Evolutionary conservation across 2,113 vertebrate species (phyloP).

Genomic region (Epinephelus moara): DNA sequence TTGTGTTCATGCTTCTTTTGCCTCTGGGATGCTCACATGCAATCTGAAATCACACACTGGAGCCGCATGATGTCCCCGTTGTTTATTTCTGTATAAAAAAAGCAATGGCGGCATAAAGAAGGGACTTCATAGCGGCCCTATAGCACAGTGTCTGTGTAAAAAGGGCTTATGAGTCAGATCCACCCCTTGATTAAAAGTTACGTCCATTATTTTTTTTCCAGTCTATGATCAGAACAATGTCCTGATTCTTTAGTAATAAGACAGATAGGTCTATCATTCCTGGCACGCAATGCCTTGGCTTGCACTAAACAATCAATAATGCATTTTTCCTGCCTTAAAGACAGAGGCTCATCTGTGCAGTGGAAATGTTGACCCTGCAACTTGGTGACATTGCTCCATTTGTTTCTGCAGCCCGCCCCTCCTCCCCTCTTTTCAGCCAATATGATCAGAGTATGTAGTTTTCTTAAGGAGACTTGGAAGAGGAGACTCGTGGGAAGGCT

Average conservation of each 20-base stretch:
- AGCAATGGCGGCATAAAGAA: too few relatives aligned
- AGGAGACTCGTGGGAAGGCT: slow-evolving; percentile 12
- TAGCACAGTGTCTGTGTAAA: too few relatives aligned
- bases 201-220: too few relatives aligned
- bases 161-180: too few relatives aligned
- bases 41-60: too few relatives aligned
- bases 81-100: too few relatives aligned
- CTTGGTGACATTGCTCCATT: slow-evolving; percentile 25
- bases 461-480: background rate
- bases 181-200: too few relatives aligned
- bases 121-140: too few relatives aligned
- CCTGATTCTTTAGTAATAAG: background rate
- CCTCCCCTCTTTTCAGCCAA: background rate
- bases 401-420: background rate
- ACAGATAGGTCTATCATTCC: background rate
- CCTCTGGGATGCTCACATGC: too few relatives aligned
- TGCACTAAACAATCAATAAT: slow-evolving; percentile 40
- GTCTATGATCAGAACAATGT: background rate
- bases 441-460: slow-evolving; percentile 12
- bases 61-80: too few relatives aligned
- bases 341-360: slow-evolving; percentile 23
- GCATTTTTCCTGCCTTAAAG: slow-evolving; percentile 24
- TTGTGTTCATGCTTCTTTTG: too few relatives aligned
- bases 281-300: background rate
- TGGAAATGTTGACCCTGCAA: slow-evolving; percentile 48